These are phyloP conservation scores for Enoplolaimus lenunculus DNA, from an alignment of 2,888 invertebrate species.

Conservation along the genomic window DNA sequence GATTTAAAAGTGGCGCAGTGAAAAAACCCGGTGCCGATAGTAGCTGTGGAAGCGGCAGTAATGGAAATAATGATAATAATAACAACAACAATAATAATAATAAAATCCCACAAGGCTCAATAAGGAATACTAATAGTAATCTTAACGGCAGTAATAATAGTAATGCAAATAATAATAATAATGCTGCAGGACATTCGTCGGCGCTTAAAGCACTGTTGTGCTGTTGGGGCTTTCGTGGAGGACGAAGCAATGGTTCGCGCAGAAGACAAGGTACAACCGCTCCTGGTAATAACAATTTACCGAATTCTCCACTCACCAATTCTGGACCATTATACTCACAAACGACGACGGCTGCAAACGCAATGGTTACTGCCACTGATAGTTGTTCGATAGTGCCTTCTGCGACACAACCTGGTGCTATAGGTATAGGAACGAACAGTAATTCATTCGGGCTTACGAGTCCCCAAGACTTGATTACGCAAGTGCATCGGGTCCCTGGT, in stretches of 20 bases:
- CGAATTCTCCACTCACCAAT: too few species aligned
- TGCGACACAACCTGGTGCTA: not conserved
- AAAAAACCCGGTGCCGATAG: too few species aligned
- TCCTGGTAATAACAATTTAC: not conserved
- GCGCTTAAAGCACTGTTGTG: constrained; percentile 1
- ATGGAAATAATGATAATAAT: not conserved
- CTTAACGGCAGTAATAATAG: not conserved
- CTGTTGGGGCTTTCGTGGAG: not conserved
- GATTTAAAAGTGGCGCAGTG: too few species aligned
- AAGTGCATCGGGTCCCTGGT: not conserved
- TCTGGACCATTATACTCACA: too few species aligned
- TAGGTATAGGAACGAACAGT: too few species aligned
- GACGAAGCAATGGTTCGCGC: not conserved
- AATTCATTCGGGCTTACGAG: not conserved
- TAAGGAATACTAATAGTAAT: too few species aligned
- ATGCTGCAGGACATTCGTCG: not conserved
- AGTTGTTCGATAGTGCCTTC: not conserved
- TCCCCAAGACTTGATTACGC: not conserved
- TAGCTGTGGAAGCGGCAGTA: not conserved
- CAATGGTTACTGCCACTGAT: not conserved
- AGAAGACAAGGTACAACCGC: not conserved
- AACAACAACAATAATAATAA: not conserved
- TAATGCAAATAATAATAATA: not conserved
- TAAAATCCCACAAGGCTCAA: too few species aligned
- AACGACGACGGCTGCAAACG: not conserved